Conservation (phyloP, 2,113 vertebrate species). For the Leptobrachium ailaonicum region DNA sequence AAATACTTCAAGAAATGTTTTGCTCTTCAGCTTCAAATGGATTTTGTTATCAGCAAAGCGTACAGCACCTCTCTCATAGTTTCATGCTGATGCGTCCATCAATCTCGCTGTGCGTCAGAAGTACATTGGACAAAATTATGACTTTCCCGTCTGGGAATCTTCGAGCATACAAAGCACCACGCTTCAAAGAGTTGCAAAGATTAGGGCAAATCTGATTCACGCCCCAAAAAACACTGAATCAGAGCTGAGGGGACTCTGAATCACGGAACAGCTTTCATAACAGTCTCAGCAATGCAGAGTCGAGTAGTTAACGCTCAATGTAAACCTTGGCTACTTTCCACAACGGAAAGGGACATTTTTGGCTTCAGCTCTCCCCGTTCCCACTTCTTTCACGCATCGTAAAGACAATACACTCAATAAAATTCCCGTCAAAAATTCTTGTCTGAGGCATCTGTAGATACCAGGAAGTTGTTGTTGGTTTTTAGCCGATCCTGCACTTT, state of each 20-base stretch:
- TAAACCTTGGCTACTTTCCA: not conserved
- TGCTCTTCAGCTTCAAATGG: conserved; percentile 33
- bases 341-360: not conserved
- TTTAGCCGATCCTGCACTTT: too few species aligned
- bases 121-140: not conserved
- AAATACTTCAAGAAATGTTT: conserved; percentile 44
- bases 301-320: not conserved
- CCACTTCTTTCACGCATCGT: too few species aligned
- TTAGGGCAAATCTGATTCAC: conserved; percentile 26
- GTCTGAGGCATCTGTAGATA: too few species aligned
- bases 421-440: too few species aligned
- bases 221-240: not conserved
- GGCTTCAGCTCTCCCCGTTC: too few species aligned
- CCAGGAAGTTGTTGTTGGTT: too few species aligned
- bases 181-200: conserved; percentile 26
- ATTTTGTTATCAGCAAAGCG: conserved; percentile 34
- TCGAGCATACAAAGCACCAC: conserved; percentile 5
- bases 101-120: conserved; percentile 31
- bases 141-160: conserved; percentile 42
- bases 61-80: conserved; percentile 19
- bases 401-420: too few species aligned
- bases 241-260: not conserved
- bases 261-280: not conserved
- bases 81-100: conserved; percentile 19
- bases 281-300: not conserved